Conservation (phyloP, 1,140 invertebrate species). For the Trichogramma pretiosum region DNA sequence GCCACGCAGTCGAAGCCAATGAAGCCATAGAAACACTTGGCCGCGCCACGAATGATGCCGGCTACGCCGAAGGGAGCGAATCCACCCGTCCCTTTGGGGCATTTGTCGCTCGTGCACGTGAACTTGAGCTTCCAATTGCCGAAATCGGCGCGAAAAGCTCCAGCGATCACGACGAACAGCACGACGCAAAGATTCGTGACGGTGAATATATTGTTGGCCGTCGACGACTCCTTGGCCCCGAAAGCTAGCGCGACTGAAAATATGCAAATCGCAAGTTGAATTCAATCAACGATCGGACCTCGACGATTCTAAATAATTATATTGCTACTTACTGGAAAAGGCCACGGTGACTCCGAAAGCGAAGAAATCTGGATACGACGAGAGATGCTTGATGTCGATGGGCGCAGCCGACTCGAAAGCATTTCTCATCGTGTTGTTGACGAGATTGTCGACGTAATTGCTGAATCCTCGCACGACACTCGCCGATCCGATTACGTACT, state of each 20-base stretch:
- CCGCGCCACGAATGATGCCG: conserved; percentile 73
- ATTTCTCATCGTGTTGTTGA: conserved; percentile 53
- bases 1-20: conserved; percentile 87
- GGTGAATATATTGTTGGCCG: conserved; percentile 70
- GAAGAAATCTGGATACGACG: conserved; percentile 61
- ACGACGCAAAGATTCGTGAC: conserved; percentile 62
- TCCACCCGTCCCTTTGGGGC: conserved; percentile 58
- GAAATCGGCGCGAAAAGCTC: conserved; percentile 51
- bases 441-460: conserved; percentile 60
- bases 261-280: neutral
- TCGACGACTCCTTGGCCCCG: conserved; percentile 68
- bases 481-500: conserved; percentile 81
- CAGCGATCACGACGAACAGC: conserved; percentile 60
- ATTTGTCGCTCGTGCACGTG: conserved; percentile 35
- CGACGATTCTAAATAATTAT: neutral
- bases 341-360: conserved; percentile 51
- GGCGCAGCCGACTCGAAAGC: conserved; percentile 51
- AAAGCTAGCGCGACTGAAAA: conserved; percentile 47
- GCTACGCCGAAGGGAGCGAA: conserved; percentile 74
- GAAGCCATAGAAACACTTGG: conserved; percentile 85
- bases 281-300: neutral
- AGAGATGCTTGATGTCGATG: conserved; percentile 49
- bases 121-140: conserved; percentile 62
- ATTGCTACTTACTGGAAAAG: conserved; percentile 45
- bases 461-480: conserved; percentile 68